Evolutionary conservation across 1,140 invertebrate species (phyloP).

Genomic region (Panagrolaimus sp.): DNA sequence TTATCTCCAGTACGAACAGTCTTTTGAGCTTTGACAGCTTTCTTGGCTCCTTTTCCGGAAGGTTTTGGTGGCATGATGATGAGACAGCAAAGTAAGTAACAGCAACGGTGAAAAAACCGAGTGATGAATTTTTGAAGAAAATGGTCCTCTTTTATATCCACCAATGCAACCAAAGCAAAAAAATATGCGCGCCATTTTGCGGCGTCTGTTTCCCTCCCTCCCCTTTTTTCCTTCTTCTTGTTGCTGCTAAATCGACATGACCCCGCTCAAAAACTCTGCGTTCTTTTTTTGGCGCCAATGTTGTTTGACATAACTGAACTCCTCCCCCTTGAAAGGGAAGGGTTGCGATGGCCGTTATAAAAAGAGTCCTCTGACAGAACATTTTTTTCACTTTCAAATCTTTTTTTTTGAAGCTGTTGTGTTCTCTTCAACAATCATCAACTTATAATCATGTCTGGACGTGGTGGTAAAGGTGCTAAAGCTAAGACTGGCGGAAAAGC

Average conservation of each 20-base stretch:
- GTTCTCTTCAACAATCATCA: constrained; percentile 14
- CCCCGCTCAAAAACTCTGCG: neutral
- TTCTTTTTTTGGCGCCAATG: neutral
- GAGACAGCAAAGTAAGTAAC: constrained; percentile 8
- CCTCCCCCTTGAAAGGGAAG: neutral
- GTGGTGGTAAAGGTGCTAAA: constrained; percentile 67
- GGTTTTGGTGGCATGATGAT: constrained; percentile 38
- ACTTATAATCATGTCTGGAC: constrained; percentile 63
- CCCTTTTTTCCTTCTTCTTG: neutral
- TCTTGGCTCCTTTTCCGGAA: constrained; percentile 45
- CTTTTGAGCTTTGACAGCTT: constrained; percentile 47
- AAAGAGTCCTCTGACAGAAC: neutral
- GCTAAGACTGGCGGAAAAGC: constrained; percentile 67
- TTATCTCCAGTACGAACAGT: constrained; percentile 36
- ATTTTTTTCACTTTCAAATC: constrained; percentile 22
- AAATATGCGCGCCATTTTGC: neutral
- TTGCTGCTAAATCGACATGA: neutral
- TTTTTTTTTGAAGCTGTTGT: constrained; percentile 22
- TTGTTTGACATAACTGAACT: neutral
- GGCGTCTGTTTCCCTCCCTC: neutral
- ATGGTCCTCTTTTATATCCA: neutral
- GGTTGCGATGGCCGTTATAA: neutral
- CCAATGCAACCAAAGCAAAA: neutral
- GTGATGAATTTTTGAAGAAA: neutral
- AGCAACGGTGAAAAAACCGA: neutral